A percentile compares a stretch with the other conserved stretches of the same genome.
These are phyloP conservation scores for Lontra canadensis DNA, from an alignment of 2,113 vertebrate species.

Conservation along the genomic window DNA sequence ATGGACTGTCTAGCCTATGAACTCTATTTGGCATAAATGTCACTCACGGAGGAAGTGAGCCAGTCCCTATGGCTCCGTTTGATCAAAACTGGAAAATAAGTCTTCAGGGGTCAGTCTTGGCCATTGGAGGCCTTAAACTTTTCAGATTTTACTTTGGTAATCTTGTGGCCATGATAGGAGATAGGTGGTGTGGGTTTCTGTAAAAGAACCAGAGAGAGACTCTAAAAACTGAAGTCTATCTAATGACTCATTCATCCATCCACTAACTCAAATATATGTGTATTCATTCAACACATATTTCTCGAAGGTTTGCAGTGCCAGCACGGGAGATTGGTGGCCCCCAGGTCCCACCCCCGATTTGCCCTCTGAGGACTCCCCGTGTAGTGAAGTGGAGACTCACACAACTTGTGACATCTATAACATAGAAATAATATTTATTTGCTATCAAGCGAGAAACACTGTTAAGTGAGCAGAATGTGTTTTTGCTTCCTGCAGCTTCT, in stretches of 20 bases:
- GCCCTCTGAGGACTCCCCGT: not conserved
- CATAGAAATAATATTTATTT: not conserved
- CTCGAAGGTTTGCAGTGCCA: not conserved
- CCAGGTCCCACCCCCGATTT: not conserved
- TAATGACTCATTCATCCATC: not conserved
- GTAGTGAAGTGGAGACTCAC: not conserved
- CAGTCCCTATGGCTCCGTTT: not conserved
- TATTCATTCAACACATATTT: not conserved
- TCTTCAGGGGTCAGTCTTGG: constrained; percentile 26
- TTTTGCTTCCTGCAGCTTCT: not conserved
- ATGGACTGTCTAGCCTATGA: constrained; percentile 55
- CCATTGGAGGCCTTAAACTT: constrained; percentile 35
- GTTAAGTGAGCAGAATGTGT: not conserved
- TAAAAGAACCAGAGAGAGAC: not conserved
- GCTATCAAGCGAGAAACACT: not conserved
- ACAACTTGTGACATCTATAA: not conserved
- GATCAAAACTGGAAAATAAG: constrained; percentile 56
- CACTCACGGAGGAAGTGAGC: constrained; percentile 33
- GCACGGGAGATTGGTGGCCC: not conserved
- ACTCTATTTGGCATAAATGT: constrained; percentile 68
- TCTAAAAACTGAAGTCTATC: not conserved
- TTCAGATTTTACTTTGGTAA: constrained; percentile 17
- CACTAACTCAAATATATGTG: not conserved
- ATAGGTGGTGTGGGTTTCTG: not conserved
- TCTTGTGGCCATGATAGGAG: not conserved